Conservation (phyloP, 2,888 invertebrate genomes). For the Rotaria socialis region DNA sequence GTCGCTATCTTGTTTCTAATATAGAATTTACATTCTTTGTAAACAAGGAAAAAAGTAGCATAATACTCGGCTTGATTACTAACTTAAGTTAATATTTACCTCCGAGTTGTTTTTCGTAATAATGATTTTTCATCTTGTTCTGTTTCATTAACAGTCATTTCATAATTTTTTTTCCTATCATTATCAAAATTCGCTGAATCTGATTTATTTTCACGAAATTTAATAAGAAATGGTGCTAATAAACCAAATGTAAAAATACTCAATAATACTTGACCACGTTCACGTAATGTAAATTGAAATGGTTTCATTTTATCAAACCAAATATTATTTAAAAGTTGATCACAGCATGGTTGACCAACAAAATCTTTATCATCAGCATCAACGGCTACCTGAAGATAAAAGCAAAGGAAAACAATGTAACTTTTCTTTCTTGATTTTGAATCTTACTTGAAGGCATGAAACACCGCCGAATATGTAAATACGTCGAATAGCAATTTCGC, state of each 20-base stretch:
- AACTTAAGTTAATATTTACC: not conserved
- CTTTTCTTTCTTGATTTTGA: not conserved
- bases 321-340: constrained; percentile 5
- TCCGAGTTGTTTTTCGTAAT: not conserved
- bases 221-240: not conserved
- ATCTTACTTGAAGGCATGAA: constrained; percentile 14
- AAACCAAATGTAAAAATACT: not conserved
- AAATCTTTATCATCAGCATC: constrained; percentile 29
- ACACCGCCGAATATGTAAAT: not conserved
- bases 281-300: not conserved
- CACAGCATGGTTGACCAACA: constrained; percentile 29
- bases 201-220: not conserved
- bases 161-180: not conserved
- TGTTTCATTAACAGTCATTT: not conserved
- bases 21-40: no score
- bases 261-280: not conserved
- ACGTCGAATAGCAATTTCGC: constrained; percentile 30
- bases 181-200: not conserved
- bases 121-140: not conserved
- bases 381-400: not conserved
- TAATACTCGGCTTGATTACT: no score
- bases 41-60: no score
- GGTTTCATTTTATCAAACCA: not conserved
- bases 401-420: no score
- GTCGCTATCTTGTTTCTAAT: no score